Conservation (phyloP, 1,140 invertebrate species). For the Calliphora vicina region DNA sequence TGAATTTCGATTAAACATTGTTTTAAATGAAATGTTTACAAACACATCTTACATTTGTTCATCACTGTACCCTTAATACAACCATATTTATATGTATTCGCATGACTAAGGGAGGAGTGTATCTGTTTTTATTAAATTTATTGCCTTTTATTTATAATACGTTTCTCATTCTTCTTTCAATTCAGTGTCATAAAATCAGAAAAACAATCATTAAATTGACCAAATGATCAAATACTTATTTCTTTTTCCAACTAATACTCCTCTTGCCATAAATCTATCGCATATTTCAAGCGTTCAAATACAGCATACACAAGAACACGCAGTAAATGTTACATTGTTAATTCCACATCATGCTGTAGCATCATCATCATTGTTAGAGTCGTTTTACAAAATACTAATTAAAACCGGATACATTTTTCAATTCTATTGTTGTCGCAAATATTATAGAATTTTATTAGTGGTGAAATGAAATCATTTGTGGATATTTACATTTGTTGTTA, state of each 20-base stretch:
- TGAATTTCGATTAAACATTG: too few species aligned
- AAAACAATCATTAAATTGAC: slow-evolving; percentile 7
- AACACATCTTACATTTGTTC: too few species aligned
- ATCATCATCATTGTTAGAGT: not conserved
- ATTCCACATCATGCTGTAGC: not conserved
- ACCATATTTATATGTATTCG: not conserved
- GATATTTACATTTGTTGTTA: slow-evolving; percentile 3
- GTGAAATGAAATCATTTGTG: slow-evolving; percentile 21
- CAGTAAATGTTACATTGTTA: not conserved
- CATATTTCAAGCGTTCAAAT: not conserved
- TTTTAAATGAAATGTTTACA: too few species aligned
- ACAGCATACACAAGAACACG: too few species aligned
- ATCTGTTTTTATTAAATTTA: not conserved
- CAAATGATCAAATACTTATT: slow-evolving; percentile 15
- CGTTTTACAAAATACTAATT: slow-evolving; percentile 6
- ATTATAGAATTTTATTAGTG: slow-evolving; percentile 30
- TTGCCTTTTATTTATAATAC: not conserved
- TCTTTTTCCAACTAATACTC: not conserved
- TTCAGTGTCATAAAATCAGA: not conserved
- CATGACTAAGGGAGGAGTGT: not conserved
- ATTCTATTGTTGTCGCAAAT: not conserved
- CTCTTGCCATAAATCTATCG: not conserved
- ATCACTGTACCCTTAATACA: too few species aligned
- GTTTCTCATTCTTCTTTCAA: not conserved
- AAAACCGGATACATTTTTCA: slow-evolving; percentile 18